Conservation (phyloP, 2,888 invertebrate genomes). For the Sesia apiformis region DNA sequence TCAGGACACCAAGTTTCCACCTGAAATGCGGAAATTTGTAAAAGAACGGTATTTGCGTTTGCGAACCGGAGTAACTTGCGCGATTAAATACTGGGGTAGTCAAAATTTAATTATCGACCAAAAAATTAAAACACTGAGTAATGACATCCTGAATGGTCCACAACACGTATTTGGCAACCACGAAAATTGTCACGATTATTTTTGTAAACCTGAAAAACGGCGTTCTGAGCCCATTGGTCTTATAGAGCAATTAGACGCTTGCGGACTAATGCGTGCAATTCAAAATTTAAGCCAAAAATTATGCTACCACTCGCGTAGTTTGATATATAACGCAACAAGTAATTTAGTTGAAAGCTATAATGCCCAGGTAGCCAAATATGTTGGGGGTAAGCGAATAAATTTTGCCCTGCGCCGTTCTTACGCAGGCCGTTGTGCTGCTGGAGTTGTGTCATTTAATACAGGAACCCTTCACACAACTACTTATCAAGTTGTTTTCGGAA, state of each 20-base stretch:
- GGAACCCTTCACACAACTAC: too few relatives aligned
- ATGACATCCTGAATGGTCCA: slow-evolving; percentile 1
- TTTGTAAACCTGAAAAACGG: not conserved
- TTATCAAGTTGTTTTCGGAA: too few relatives aligned
- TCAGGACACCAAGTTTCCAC: too few relatives aligned
- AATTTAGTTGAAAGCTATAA: slow-evolving; percentile 1
- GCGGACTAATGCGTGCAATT: too few relatives aligned
- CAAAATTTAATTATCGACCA: slow-evolving; percentile 1
- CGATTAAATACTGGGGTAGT: slow-evolving; percentile 2
- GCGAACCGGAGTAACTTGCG: slow-evolving; percentile 1
- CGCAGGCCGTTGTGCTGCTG: not conserved
- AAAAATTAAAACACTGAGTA: slow-evolving; percentile 2
- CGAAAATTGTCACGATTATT: slow-evolving; percentile 2
- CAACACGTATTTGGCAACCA: slow-evolving; percentile 2
- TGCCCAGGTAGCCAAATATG: not conserved
- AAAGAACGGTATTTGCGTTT: slow-evolving; percentile 1
- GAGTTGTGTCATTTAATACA: too few relatives aligned
- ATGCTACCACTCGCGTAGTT: slow-evolving; percentile 1
- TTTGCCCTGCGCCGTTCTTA: not conserved
- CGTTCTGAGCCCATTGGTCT: too few relatives aligned
- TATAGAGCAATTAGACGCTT: too few relatives aligned
- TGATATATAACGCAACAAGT: not conserved
- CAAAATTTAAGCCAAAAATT: slow-evolving; percentile 1
- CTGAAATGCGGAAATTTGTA: too few relatives aligned
- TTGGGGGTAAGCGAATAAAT: not conserved